Base-by-base conservation (phyloP, 2,888 invertebrate species). In the Formica aserva region DNA sequence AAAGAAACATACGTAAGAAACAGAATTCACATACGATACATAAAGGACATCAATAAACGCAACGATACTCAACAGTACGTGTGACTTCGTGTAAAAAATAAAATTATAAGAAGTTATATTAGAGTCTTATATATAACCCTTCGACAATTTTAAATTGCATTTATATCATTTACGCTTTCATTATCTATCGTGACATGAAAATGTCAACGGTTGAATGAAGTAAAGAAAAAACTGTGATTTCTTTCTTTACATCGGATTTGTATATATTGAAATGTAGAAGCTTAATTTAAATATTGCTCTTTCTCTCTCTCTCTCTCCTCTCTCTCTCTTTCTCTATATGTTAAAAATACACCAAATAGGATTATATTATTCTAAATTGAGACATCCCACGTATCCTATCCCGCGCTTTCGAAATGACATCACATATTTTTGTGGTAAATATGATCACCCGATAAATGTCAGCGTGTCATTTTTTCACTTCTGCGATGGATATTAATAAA, bases 391-490 rank as follows among this genome's bases (percentile, higher is more conserved):
- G 45, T 18, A 29, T 67, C 26, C 6, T 22, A n/a, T 38, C 35
- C 11, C 11, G 29, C 15, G 15, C 38, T 65, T 18, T 48, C 63
- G 13, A 78, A 78, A 67, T 71, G 38, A 45, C n/a, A 41, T 32
- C 41, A 60, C 48, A 65, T 5, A 18, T 60, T 71, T 71, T 71
- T 13, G n/a, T 35, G 41, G 35, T 71, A 80, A 80, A 71, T 80
- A 60, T 26, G n/a, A 35, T 18, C 26, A 32, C 69, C 60, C 69
- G 32, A 78, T 78, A 80, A 35, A 62, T 35, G 60, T 48, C 60
- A 71, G 22, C 32, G 9, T 55, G 15, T 6, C 15, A 29, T 45
- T 78, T 60, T 80, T 60, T 60, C 3, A 69, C 62, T 80, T 80
- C 8, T 13, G 9, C 5, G 45, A 78, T 22, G 57, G 45, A 71